These are phyloP conservation scores for Chelon labrosus DNA, from an alignment of 2,797 vertebrate genomes.

Conservation along the genomic window DNA sequence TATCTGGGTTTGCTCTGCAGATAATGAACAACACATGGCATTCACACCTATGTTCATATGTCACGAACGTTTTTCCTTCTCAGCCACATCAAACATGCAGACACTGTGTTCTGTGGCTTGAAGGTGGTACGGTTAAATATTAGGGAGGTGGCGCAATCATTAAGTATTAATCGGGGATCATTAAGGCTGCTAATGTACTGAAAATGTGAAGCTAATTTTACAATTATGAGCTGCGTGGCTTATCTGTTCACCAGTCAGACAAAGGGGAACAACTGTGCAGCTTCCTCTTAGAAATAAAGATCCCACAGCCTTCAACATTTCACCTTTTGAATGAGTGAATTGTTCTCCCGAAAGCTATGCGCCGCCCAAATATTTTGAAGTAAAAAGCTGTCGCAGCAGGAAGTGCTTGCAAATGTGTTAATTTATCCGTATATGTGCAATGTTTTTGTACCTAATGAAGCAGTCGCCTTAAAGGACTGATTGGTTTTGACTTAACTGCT, in stretches of 20 bases:
- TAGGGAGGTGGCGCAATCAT: constrained; percentile 16
- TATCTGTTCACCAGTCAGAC: constrained; percentile 7
- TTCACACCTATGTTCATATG: constrained; percentile 6
- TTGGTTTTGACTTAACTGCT: neutral
- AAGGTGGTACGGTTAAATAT: constrained; percentile 23
- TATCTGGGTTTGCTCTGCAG: neutral
- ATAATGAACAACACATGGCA: constrained; percentile 21
- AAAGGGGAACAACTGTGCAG: constrained; percentile 17
- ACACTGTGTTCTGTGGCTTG: neutral
- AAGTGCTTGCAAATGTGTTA: neutral
- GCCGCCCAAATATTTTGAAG: neutral
- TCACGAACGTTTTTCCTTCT: neutral
- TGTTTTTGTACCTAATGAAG: no score
- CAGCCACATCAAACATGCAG: neutral
- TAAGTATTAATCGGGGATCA: constrained; percentile 22
- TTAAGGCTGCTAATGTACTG: constrained; percentile 10
- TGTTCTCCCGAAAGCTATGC: neutral
- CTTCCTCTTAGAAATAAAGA: constrained; percentile 14
- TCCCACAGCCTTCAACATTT: neutral
- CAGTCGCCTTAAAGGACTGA: neutral
- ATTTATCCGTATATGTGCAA: neutral
- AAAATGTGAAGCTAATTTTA: constrained; percentile 11
- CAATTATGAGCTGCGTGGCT: constrained; percentile 8
- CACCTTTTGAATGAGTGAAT: neutral
- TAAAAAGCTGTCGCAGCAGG: no score